These are phyloP conservation scores for Heteromormyrus szaboi DNA, from an alignment of 2,797 vertebrate genomes.

Conservation along the genomic window DNA sequence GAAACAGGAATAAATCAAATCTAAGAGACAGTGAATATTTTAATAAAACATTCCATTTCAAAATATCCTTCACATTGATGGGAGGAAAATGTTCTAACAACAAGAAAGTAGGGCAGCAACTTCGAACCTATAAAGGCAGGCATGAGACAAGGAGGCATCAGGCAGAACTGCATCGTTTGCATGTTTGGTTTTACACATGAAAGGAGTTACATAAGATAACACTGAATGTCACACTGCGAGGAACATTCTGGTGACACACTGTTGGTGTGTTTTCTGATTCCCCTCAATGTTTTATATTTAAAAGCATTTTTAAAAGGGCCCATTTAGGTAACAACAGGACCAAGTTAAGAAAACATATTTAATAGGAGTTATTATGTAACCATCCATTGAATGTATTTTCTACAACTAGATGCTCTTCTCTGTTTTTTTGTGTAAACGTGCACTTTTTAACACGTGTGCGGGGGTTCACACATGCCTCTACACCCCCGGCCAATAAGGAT, in stretches of 20 bases:
- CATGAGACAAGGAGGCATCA: background rate
- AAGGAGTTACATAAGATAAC: background rate
- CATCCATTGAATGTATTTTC: background rate
- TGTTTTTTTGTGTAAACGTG: background rate
- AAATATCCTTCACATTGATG: background rate
- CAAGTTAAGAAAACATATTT: background rate
- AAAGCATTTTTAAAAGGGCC: background rate
- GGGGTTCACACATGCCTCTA: background rate
- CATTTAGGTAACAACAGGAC: background rate
- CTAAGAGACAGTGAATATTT: background rate
- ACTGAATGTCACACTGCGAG: background rate
- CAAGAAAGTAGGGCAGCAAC: background rate
- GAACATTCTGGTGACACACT: background rate
- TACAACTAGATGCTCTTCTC: background rate
- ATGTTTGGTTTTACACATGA: background rate
- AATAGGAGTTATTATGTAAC: background rate
- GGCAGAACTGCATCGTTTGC: background rate
- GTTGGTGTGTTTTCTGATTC: background rate
- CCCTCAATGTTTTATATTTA: background rate
- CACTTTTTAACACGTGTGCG: background rate
- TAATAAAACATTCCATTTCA: background rate
- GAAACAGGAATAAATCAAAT: background rate
- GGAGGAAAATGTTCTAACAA: background rate
- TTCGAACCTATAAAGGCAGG: background rate
- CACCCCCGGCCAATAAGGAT: background rate